Base-by-base conservation (phyloP, 2,888 invertebrate genomes). In the Colostygia pectinataria region DNA sequence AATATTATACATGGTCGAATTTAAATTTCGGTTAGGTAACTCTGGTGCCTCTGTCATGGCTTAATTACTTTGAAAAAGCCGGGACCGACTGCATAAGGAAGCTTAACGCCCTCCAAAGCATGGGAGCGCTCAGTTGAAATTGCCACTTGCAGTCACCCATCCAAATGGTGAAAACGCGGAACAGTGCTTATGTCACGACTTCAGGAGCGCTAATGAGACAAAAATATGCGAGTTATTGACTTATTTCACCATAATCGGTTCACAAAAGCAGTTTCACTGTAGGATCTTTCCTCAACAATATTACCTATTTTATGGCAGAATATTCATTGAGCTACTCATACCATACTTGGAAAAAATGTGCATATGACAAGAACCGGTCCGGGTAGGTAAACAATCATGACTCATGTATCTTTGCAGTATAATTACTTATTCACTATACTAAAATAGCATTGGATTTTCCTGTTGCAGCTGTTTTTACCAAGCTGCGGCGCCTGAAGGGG, bases 271-370 rank as follows among this genome's bases (percentile, higher is more conserved):
- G 2, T 15, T 15, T 62, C 55, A 51, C 61, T 61, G 62, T 38
- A 61, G 57, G 60, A 64, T 64, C 59, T 74, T 73, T 70, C 74
- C 71, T 74, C 70, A 73, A 66, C 60, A 61, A 62, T 63, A 60
- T 23, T 33, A 20, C 4, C 4, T 18, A 33, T 33, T 45, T 32
- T 41, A 44, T 56, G 55, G 57, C 56, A 68, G 64, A 67, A 69
- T 71, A 73, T 70, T 68, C 71, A 71, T 65, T 71, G 50, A 51
- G 44, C 45, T 71, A 77, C 74, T 74, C 77, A 80, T 76, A 57
- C 70, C 73, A 66, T 83, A 78, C 78, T 74, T 61, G 72, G 79
- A 79, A 82, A 78, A 71, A 70, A 63, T 73, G 66, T 77, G 76
- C 74, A 77, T 70, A 72, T 74, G 59, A 67, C 68, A 57, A 70